These are phyloP conservation scores for Agraylea sexmaculata DNA, from an alignment of 1,140 invertebrate genomes.

Conservation along the genomic window DNA sequence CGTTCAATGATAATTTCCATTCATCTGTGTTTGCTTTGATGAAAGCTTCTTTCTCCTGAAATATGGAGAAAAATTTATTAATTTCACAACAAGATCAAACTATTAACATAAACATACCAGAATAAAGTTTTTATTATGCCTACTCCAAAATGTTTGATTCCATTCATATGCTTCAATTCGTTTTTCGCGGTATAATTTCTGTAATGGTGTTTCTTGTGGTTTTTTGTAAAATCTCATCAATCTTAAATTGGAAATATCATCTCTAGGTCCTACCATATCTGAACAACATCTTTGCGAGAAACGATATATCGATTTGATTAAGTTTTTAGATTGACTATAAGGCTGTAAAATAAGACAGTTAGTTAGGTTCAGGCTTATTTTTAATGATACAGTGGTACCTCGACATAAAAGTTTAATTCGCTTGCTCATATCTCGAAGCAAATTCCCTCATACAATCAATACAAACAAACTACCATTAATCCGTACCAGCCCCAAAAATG, in stretches of 20 bases:
- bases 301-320: too few species aligned
- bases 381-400: too few species aligned
- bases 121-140: constrained; percentile 61
- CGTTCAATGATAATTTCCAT: constrained; percentile 43
- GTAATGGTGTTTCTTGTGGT: constrained; percentile 49
- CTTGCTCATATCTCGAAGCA: too few species aligned
- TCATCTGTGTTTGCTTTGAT: constrained; percentile 40
- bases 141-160: constrained; percentile 72
- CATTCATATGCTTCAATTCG: constrained; percentile 59
- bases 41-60: constrained; percentile 55
- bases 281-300: too few species aligned
- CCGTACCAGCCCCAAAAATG: too few species aligned
- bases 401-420: too few species aligned
- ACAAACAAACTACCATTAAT: too few species aligned
- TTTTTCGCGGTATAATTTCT: constrained; percentile 49
- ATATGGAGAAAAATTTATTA: constrained; percentile 18
- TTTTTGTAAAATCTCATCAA: constrained; percentile 52
- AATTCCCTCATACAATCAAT: too few species aligned
- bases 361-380: too few species aligned
- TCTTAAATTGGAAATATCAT: constrained; percentile 64
- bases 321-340: too few species aligned
- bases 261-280: constrained; percentile 61
- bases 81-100: background rate
- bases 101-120: constrained; percentile 30
- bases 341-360: too few species aligned